Percentiles rank a stretch among this genome's conserved stretches.
phyloP scores from a whole-genome alignment of 2,888 invertebrate species.

The Chrysolina americana region DNA sequence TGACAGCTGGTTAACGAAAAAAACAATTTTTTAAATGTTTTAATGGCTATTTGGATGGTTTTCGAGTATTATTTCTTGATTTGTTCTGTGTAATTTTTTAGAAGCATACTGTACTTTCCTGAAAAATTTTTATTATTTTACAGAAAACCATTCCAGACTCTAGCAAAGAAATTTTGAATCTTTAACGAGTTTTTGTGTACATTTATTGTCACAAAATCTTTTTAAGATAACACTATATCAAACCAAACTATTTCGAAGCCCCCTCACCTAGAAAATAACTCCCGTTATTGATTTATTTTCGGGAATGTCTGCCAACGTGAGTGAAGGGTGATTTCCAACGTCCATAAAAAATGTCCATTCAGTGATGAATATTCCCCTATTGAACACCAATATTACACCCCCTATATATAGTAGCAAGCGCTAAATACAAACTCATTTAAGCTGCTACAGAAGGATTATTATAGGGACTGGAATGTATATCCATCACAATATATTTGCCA shows the following conservation, averaged over 20 bases:
- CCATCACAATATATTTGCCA: slow-evolving; percentile 20
- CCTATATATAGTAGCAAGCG: slow-evolving; percentile 40
- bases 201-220: too few species aligned
- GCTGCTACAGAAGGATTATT: slow-evolving; percentile 39
- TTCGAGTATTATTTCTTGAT: too few species aligned
- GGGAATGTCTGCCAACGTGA: neutral
- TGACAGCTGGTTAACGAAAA: too few species aligned
- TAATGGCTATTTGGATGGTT: too few species aligned
- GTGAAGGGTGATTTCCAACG: slow-evolving; percentile 15
- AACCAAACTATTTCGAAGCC: neutral
- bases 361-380: slow-evolving; percentile 31
- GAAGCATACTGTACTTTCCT: too few species aligned
- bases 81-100: too few species aligned
- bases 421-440: slow-evolving; percentile 43
- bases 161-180: too few species aligned
- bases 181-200: too few species aligned
- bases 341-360: slow-evolving; percentile 20
- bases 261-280: neutral
- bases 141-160: too few species aligned
- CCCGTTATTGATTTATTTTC: slow-evolving; percentile 1
- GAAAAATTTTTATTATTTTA: too few species aligned
- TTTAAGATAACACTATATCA: too few species aligned
- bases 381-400: slow-evolving; percentile 43
- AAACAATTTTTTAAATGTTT: too few species aligned
- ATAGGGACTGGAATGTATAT: slow-evolving; percentile 25